Base-by-base conservation (phyloP, 2,888 invertebrate species). In the Apodemia mormo region DNA sequence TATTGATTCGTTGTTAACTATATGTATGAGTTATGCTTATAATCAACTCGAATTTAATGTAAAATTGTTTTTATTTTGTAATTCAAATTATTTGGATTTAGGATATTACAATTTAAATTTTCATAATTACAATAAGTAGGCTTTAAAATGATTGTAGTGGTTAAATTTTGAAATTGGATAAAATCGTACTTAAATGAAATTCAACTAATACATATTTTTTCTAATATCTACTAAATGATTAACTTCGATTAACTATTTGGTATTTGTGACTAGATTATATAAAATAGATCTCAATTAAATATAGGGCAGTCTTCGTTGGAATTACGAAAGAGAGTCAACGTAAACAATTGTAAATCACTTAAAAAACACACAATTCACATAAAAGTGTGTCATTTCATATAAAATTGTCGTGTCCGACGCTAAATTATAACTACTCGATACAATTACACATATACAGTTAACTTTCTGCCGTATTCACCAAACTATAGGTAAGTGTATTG, bases 251-350 rank as follows among this genome's bases (percentile, higher is more conserved):
- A 87, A 89, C 90, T 88, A 88, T 86, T 87, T 88, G 88, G 89
- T 88, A 88, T 86, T 86, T 88, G 88, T 89, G 89, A 85, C 89
- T 92, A 92, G 85, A 85, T 88, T 90, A 90, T 91, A 92, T 88
- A 92, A 92, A 92, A 92, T 92, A 92, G 88, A 90, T 90, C 84
- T 91, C 89, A 90, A 90, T 91, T 92, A 92, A 90, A 87, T 90
- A 89, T 92, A 92, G 91, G 92, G 90, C 92, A 93, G 92, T 92
- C 92, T 92, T 92, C 84, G 88, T 90, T 92, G 92, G 91, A 91
- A 87, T 90, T 89, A 90, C 90, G 89, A 89, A 87, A 89, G 85
- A 88, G 83, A 83, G 83, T 86, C 82, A 90, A 89, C 86, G 79
- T 82, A 90, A 90, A 89, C 85, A 79, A 84, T 86, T 88, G 86